Percentiles rank a stretch among this genome's conserved stretches.
These are phyloP conservation scores for Lasioglossum baleicum DNA, from an alignment of 1,140 invertebrate species.

Conservation along the genomic window DNA sequence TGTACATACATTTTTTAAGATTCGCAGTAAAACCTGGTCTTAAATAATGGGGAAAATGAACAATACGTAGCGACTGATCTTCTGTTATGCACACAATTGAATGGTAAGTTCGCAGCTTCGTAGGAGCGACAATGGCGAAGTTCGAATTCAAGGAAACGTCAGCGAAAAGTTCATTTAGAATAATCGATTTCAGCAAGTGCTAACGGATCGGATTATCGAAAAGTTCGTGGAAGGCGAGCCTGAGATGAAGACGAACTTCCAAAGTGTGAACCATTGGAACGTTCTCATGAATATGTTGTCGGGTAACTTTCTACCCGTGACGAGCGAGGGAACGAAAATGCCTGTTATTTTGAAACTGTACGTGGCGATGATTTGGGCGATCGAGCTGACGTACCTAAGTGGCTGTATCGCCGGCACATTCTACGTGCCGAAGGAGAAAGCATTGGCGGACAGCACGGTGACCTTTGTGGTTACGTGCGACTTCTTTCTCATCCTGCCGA, in stretches of 20 bases:
- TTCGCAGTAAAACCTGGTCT: no score
- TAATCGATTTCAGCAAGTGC: no score
- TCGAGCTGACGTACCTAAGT: background rate
- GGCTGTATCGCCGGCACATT: slow-evolving; percentile 4
- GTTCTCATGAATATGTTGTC: slow-evolving; percentile 37
- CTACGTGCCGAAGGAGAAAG: slow-evolving; percentile 12
- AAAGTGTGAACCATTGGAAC: slow-evolving; percentile 53
- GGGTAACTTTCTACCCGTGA: slow-evolving; percentile 51
- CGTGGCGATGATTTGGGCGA: background rate
- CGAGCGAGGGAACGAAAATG: background rate
- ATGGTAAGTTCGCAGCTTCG: no score
- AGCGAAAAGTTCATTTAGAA: no score
- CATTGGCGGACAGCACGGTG: slow-evolving; percentile 39
- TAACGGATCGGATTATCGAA: no score
- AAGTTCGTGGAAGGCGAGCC: no score
- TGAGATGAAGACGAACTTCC: slow-evolving; percentile 48
- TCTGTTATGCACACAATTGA: no score
- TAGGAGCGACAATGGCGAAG: no score
- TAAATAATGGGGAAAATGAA: no score
- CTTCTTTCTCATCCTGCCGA: background rate
- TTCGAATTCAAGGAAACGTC: no score
- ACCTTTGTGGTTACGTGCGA: slow-evolving; percentile 29
- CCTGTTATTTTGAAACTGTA: slow-evolving; percentile 11
- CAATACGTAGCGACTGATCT: no score
- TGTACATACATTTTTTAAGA: no score